Evolutionary conservation across 2,888 invertebrate species (phyloP).

Genomic region (Baronia brevicornis): DNA sequence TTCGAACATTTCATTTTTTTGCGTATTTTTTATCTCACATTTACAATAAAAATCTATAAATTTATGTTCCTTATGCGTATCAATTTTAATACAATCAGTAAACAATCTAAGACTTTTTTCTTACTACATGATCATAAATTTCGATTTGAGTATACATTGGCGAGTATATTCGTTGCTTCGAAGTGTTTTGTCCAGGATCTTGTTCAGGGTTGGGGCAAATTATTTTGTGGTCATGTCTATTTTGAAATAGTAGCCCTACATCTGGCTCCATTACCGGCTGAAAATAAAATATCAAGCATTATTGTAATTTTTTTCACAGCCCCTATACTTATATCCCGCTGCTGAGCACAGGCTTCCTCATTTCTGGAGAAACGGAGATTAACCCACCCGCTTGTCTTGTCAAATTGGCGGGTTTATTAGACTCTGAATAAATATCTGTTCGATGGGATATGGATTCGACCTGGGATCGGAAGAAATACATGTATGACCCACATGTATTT

Average conservation of each 20-base stretch:
- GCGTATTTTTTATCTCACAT: too few relatives aligned
- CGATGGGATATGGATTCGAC: too few relatives aligned
- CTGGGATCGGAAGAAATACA: too few relatives aligned
- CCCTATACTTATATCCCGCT: too few relatives aligned
- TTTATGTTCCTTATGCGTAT: neutral
- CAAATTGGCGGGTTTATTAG: too few relatives aligned
- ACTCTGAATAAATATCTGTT: too few relatives aligned
- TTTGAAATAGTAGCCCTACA: slow-evolving; percentile 85
- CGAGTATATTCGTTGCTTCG: slow-evolving; percentile 77
- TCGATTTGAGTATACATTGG: slow-evolving; percentile 83
- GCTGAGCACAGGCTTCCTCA: too few relatives aligned
- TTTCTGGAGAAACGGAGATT: too few relatives aligned
- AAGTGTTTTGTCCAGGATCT: slow-evolving; percentile 80
- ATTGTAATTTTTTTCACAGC: too few relatives aligned
- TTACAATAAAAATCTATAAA: neutral
- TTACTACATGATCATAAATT: slow-evolving; percentile 86
- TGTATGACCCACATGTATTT: too few relatives aligned
- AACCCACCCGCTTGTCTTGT: too few relatives aligned
- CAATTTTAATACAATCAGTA: neutral
- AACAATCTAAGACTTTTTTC: slow-evolving; percentile 63
- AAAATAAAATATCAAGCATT: slow-evolving; percentile 17
- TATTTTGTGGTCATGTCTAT: slow-evolving; percentile 85
- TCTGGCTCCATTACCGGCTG: slow-evolving; percentile 82
- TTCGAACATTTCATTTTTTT: too few relatives aligned
- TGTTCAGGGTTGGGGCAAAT: slow-evolving; percentile 81